Evolutionary conservation across 2,888 invertebrate genomes (phyloP).

Genomic region (Hartigia nigra): DNA sequence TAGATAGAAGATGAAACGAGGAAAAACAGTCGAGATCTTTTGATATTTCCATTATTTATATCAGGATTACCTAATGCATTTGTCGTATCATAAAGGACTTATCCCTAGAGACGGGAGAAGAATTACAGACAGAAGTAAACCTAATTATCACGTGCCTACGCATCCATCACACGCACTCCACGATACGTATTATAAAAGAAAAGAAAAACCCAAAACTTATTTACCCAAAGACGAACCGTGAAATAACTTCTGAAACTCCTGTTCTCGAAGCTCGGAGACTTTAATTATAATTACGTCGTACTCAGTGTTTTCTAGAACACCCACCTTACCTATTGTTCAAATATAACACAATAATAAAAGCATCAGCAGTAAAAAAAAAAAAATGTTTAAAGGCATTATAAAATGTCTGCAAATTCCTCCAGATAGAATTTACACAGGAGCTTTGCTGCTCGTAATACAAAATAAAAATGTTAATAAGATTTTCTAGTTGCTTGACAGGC

Average conservation of each 20-base stretch:
- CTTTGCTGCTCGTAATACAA: background rate
- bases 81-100: background rate
- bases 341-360: background rate
- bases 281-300: background rate
- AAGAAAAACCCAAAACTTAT: background rate
- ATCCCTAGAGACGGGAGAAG: background rate
- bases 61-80: background rate
- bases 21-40: background rate
- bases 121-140: background rate
- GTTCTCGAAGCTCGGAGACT: background rate
- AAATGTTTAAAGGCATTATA: background rate
- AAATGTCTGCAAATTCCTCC: background rate
- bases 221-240: background rate
- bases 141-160: background rate
- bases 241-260: background rate
- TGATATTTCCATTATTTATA: background rate
- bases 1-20: too few species aligned
- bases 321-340: background rate
- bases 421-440: background rate
- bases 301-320: background rate
- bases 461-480: background rate
- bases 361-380: background rate
- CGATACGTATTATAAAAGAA: background rate
- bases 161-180: background rate
- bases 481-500: background rate